Base-by-base conservation (phyloP, 2,888 invertebrate species). In the Andrena chrysosceles region DNA sequence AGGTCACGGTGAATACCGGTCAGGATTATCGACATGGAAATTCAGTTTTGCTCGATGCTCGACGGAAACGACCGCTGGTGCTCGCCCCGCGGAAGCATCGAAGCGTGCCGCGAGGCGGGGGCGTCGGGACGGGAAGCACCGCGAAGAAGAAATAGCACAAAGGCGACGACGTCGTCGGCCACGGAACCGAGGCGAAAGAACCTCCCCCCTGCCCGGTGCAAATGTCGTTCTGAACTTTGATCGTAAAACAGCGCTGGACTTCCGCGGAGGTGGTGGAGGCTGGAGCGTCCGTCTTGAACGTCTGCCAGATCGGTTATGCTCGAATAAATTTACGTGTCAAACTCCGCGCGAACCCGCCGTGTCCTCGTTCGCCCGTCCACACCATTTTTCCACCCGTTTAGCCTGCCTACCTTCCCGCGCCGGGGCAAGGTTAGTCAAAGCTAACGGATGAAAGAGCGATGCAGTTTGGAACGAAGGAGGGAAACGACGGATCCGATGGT, bases 221-320 rank as follows among this genome's bases (percentile, higher is more conserved):
- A 93, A 91, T 92, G 90, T 92, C 92, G 91, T 91, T 91, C 85
- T 77, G 89, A 93, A 93, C 91, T 93, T 93, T 90, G 91, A 91
- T 93, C 92, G 91, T 92, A 92, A 92, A 92, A 91, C 90, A 91
- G 89, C 86, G 84, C 81, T 67, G 80, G 83, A 83, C 82, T 79
- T 75, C 78, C 35, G 26, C 42, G 16, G 66, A 81, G 63, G 68
- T 84, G 67, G 83, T 72, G 63, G 68, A 83, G 67, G 83, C 73
- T 86, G 85, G 87, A 85, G 89, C 85, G 89, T 91, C 88, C 90
- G 88, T 91, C 90, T 93, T 93, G 93, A 92, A 92, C 90, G 89
- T 88, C 90, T 91, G 93, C 93, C 93, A 93, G 93, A 93, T 93
- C 92, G 91, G 92, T 92, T 92, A 93, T 91, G 92, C 92, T 85